These are phyloP conservation scores for Patella ulyssiponensis DNA, from an alignment of 2,888 invertebrate genomes.

Conservation along the genomic window DNA sequence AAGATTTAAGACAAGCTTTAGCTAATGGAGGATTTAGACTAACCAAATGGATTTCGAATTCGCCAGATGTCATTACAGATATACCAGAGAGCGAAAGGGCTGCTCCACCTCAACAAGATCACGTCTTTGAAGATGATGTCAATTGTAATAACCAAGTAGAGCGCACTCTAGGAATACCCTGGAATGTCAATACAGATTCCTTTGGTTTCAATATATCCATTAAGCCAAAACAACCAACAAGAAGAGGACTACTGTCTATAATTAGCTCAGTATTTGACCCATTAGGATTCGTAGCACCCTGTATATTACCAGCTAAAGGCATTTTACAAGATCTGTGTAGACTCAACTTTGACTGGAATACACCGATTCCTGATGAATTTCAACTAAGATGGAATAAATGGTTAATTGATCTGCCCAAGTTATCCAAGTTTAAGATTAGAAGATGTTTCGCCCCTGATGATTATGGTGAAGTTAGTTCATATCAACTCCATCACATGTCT, in stretches of 20 bases:
- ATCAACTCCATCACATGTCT: slow-evolving; percentile 23
- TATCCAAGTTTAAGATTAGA: not conserved
- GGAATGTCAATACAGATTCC: slow-evolving; percentile 22
- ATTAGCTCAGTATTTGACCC: slow-evolving; percentile 23
- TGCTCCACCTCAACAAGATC: not conserved
- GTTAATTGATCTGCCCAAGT: not conserved
- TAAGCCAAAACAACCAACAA: slow-evolving; percentile 11
- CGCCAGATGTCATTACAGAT: not conserved
- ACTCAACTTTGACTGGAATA: slow-evolving; percentile 15
- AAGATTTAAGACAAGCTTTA: too few relatives aligned
- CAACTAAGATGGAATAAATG: not conserved
- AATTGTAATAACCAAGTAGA: not conserved
- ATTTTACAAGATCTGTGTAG: slow-evolving; percentile 22
- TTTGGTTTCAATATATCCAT: slow-evolving; percentile 14
- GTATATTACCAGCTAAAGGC: slow-evolving; percentile 15
- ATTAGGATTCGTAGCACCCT: slow-evolving; percentile 21
- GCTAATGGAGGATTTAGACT: too few relatives aligned
- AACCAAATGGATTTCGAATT: too few relatives aligned
- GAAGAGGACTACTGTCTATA: slow-evolving; percentile 14
- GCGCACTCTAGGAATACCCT: slow-evolving; percentile 16
- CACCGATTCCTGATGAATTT: slow-evolving; percentile 8
- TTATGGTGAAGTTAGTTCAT: not conserved
- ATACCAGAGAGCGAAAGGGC: not conserved
- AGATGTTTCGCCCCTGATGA: slow-evolving; percentile 14
- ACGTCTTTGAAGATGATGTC: not conserved